phyloP scores from a whole-genome alignment of 2,888 invertebrate genomes.

The Eilema griseolum region DNA sequence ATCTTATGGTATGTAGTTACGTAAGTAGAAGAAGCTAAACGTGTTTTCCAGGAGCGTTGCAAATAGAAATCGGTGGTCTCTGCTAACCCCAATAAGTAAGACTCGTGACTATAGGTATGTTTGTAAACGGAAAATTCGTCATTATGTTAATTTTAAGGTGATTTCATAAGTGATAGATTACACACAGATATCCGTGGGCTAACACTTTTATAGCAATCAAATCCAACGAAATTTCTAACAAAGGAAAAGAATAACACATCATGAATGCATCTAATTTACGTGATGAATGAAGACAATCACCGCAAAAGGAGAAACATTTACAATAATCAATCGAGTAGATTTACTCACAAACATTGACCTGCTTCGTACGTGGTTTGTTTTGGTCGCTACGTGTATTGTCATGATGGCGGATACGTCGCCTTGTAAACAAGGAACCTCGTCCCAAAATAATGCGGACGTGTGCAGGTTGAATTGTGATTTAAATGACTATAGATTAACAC shows the following conservation, averaged over 20 bases:
- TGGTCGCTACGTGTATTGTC: slow-evolving; percentile 53
- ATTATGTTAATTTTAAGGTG: neutral
- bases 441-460: slow-evolving; percentile 62
- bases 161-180: neutral
- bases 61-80: neutral
- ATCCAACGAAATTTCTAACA: neutral
- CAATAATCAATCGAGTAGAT: slow-evolving; percentile 1
- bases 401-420: slow-evolving; percentile 53
- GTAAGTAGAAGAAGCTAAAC: neutral
- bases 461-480: neutral
- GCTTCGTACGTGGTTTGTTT: slow-evolving; percentile 38
- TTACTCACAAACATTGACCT: slow-evolving; percentile 20
- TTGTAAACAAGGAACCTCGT: slow-evolving; percentile 67
- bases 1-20: neutral
- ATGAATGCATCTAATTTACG: slow-evolving; percentile 3
- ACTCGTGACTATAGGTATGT: neutral
- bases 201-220: neutral
- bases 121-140: neutral
- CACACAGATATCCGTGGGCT: no score
- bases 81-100: neutral
- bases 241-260: neutral
- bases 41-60: no score
- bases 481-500: neutral
- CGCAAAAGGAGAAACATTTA: slow-evolving; percentile 12
- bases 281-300: slow-evolving; percentile 3